phyloP scores from a whole-genome alignment of 37 sponge, comb jelly and placozoan genomes.

The Halichondria panicea region DNA sequence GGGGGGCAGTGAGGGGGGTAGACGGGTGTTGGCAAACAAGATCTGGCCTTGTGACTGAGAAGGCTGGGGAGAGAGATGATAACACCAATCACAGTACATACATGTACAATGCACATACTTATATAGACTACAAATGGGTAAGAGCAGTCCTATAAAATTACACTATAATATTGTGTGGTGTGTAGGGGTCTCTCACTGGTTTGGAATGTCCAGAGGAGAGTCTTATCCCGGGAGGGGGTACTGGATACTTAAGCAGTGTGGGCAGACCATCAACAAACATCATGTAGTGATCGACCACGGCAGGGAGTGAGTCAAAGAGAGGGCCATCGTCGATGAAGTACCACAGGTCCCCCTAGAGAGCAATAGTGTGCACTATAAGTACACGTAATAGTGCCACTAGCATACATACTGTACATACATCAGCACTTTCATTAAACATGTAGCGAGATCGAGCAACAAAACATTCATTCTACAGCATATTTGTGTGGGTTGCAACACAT shows the following conservation, averaged over 20 bases:
- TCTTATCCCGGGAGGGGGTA: constrained; percentile 42
- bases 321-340: constrained; percentile 96
- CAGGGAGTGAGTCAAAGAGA: constrained; percentile 63
- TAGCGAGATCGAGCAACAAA: neutral
- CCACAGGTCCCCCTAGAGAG: constrained; percentile 66
- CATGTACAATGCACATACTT: neutral
- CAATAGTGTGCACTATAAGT: neutral
- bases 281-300: constrained; percentile 82
- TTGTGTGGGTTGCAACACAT: neutral
- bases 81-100: neutral
- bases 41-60: constrained; percentile 25
- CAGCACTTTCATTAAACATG: neutral
- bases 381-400: no score
- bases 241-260: constrained; percentile 59
- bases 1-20: constrained; percentile 12
- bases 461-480: neutral
- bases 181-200: neutral
- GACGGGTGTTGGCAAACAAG: constrained; percentile 37
- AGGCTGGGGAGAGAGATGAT: constrained; percentile 2
- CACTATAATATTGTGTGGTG: no score
- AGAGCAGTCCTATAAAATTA: neutral
- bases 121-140: neutral
- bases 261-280: constrained; percentile 91
- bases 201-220: neutral
- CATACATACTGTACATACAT: no score